Evolutionary conservation across 2,113 vertebrate genomes (phyloP).

Genomic region (Gnathonemus longibarbis): DNA sequence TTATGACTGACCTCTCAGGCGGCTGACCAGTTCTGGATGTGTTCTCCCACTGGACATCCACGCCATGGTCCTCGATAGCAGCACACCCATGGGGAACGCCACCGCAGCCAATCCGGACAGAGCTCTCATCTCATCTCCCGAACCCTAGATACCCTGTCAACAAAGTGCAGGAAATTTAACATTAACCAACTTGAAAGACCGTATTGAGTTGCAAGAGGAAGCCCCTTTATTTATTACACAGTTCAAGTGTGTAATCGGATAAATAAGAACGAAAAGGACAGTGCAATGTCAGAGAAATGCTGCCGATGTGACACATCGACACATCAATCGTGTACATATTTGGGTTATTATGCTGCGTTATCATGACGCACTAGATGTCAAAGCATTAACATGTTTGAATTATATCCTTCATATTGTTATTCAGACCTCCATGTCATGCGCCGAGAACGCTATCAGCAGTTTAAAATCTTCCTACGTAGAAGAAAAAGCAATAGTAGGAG

Average conservation of each 20-base stretch:
- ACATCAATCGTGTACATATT: not conserved
- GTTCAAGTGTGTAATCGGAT: not conserved
- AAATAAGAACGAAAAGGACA: not conserved
- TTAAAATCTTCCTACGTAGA: not conserved
- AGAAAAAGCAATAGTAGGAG: not conserved
- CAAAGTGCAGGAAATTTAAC: not conserved
- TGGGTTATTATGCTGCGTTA: not conserved
- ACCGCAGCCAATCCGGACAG: slow-evolving; percentile 45
- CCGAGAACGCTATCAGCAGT: not conserved
- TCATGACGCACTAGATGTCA: not conserved
- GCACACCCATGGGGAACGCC: slow-evolving; percentile 72
- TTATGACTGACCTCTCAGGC: slow-evolving; percentile 67
- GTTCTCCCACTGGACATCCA: slow-evolving; percentile 82
- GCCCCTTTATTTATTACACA: not conserved
- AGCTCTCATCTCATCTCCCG: slow-evolving; percentile 72
- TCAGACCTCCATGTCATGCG: not conserved
- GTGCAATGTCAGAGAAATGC: not conserved
- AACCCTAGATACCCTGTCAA: slow-evolving; percentile 28
- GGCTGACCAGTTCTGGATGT: slow-evolving; percentile 71
- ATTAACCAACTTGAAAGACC: not conserved
- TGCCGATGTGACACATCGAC: not conserved
- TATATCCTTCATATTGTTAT: not conserved
- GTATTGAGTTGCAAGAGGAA: not conserved
- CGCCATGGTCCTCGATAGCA: slow-evolving; percentile 76
- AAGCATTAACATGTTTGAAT: not conserved